These are phyloP conservation scores for Pardalotus punctatus DNA, from an alignment of 2,113 vertebrate genomes.

Conservation along the genomic window DNA sequence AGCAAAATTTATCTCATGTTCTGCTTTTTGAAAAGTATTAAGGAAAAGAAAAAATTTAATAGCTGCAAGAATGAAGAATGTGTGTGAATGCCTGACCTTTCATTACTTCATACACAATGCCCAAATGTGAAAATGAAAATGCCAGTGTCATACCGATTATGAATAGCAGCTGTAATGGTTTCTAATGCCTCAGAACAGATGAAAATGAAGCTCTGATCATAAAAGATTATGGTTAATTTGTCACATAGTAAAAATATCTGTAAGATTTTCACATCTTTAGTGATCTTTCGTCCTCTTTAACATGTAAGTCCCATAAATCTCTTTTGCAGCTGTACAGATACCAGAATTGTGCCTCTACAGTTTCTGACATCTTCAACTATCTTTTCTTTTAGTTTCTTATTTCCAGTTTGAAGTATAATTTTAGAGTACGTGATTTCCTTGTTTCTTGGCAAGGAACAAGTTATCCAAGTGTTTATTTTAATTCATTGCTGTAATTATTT, in stretches of 20 bases:
- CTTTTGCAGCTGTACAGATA: background rate
- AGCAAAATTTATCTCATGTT: background rate
- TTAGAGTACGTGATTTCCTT: background rate
- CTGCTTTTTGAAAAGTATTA: background rate
- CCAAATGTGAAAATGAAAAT: slow-evolving; percentile 14
- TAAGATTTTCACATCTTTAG: background rate
- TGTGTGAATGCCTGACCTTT: background rate
- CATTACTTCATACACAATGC: background rate
- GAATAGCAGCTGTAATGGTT: background rate
- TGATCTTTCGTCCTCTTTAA: background rate
- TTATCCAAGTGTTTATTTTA: background rate
- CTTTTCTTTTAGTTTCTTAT: background rate
- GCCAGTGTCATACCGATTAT: background rate
- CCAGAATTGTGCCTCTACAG: fast-evolving
- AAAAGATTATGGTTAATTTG: slow-evolving; percentile 14
- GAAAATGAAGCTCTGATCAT: background rate
- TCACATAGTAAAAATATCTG: slow-evolving; percentile 1
- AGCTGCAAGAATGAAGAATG: background rate
- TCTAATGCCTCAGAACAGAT: background rate
- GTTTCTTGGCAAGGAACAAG: background rate
- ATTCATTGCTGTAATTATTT: background rate
- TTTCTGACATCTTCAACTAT: background rate
- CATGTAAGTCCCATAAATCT: background rate
- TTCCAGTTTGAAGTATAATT: background rate
- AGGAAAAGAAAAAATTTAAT: background rate